These are phyloP conservation scores for Saccostrea cuccullata DNA, from an alignment of 1,140 invertebrate genomes.

Conservation along the genomic window DNA sequence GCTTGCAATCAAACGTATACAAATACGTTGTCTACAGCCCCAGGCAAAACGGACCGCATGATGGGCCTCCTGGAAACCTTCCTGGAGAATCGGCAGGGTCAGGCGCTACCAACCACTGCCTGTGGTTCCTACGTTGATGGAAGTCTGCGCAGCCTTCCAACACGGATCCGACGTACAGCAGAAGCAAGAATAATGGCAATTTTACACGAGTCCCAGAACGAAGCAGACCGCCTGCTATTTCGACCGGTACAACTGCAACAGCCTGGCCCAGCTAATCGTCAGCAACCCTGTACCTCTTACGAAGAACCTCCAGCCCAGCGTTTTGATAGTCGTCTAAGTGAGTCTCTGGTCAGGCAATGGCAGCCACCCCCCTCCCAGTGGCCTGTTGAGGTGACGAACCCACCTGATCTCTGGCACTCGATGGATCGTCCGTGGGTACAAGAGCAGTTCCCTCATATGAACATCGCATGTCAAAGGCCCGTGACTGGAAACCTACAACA, in stretches of 20 bases:
- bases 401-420: too few relatives aligned
- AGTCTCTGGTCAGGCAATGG: background rate
- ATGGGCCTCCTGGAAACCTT: background rate
- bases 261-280: slow-evolving; percentile 9
- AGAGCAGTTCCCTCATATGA: too few relatives aligned
- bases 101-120: background rate
- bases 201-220: slow-evolving; percentile 31
- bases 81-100: background rate
- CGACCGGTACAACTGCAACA: slow-evolving; percentile 33
- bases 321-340: background rate
- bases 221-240: slow-evolving; percentile 24
- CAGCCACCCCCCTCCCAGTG: slow-evolving; percentile 35
- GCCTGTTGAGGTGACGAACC: background rate
- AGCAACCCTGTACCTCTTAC: slow-evolving; percentile 7
- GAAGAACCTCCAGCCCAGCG: background rate
- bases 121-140: background rate
- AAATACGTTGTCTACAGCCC: too few relatives aligned
- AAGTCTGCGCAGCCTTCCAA: background rate
- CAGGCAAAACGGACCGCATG: too few relatives aligned
- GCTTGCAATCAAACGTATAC: too few relatives aligned
- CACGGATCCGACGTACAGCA: background rate
- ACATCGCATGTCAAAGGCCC: slow-evolving; percentile 30
- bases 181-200: background rate
- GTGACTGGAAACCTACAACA: slow-evolving; percentile 13
- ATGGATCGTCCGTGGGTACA: too few relatives aligned